Base-by-base conservation (phyloP, 1,140 invertebrate genomes). In the Micrasema minimum region DNA sequence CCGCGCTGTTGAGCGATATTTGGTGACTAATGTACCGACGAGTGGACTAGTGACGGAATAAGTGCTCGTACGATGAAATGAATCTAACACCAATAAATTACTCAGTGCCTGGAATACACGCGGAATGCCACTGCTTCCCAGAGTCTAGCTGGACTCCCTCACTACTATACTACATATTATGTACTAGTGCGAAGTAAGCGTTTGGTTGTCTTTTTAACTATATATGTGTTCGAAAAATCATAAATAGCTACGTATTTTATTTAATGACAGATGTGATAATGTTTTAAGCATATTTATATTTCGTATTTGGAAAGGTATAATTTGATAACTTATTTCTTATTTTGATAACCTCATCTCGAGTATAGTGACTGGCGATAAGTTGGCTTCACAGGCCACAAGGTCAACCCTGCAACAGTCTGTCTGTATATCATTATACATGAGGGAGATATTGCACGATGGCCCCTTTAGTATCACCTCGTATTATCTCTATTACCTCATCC, bases 301-400 rank as follows among this genome's bases (percentile, higher is more conserved):
- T n/a, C 14, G n/a, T 31, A 55, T 55, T 55, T 55, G 51, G 51
- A 55, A 55, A 14, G 51, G 51, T 55, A 37, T 55, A 55, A 55
- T 55, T 55, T 55, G 51, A 55, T 55, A 55, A 55, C 12, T 55
- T 26, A 55, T 55, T 55, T 14, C 23, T 31, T 55, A 55, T 55
- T 55, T 55, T 16, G 46, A 48, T 48, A 48, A 48, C 46, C 46
- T 18, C 20, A 20, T 20, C 46, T 20, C 16, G 45, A 48, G 46
- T 14, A 16, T 16, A 45, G 18, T 14, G 43, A 16, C n/a, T n/a
- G 18, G 43, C 18, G 43, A 45, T 45, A 45, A 45, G n/a, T n/a
- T n/a, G n/a, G n/a, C n/a, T n/a, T n/a, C n/a, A n/a, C n/a, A n/a
- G n/a, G n/a, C n/a, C n/a, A n/a, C n/a, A n/a, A n/a, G n/a, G n/a